Evolutionary conservation across 2,888 invertebrate genomes (phyloP).

Genomic region (Sipunculus nudus): DNA sequence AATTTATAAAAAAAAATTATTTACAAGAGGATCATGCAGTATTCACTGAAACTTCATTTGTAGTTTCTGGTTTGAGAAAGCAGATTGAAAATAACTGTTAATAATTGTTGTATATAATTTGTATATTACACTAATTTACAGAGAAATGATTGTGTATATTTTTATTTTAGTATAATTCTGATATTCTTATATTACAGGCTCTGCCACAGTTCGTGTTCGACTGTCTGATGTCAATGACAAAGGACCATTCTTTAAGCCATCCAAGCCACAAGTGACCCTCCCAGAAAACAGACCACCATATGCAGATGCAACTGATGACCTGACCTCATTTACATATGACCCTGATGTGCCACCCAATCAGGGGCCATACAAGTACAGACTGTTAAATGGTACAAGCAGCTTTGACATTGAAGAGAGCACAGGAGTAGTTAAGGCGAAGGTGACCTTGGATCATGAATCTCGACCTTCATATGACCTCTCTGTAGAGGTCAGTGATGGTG

Average conservation of each 20-base stretch:
- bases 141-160: too few species aligned
- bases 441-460: constrained; percentile 82
- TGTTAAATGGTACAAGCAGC: constrained; percentile 76
- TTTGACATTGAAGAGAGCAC: constrained; percentile 82
- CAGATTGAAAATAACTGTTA: too few species aligned
- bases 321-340: constrained; percentile 70
- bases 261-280: constrained; percentile 54
- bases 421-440: constrained; percentile 82
- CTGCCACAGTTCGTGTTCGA: constrained; percentile 81
- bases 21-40: too few species aligned
- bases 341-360: constrained; percentile 90
- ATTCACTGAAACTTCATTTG: too few species aligned
- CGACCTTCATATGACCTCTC: constrained; percentile 79
- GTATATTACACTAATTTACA: too few species aligned
- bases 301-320: constrained; percentile 41
- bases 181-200: constrained; percentile 70
- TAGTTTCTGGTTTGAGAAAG: too few species aligned
- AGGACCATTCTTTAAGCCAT: constrained; percentile 82
- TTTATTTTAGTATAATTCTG: too few species aligned
- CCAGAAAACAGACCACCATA: constrained; percentile 46
- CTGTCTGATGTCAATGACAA: constrained; percentile 92
- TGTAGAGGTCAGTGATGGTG: constrained; percentile 87
- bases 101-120: too few species aligned
- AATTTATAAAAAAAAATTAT: too few species aligned
- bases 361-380: constrained; percentile 84